Base-by-base conservation (phyloP, 1,140 invertebrate species). In the Berghia stephanieae region DNA sequence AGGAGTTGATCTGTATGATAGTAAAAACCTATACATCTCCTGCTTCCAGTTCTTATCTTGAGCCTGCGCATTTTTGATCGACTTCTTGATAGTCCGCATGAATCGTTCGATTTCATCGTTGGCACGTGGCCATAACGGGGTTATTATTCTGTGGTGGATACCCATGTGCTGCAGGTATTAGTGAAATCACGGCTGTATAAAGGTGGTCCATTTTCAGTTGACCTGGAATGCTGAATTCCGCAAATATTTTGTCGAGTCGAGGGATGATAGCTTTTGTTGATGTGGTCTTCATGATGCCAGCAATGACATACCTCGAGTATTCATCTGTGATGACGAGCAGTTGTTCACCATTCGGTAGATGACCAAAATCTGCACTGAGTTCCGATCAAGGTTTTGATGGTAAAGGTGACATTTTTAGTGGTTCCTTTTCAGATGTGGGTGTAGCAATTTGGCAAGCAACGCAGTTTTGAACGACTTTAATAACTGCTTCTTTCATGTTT, bases 311-410 rank as follows among this genome's bases (percentile, higher is more conserved):
- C 49, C 81, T 60, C 36, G 83, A 84, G 36, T 83, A 83, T 49
- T 85, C 79, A 79, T 85, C 82, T 27, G 80, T 76, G 16, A 86
- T 36, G 36, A 86, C 86, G n/a, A 86, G 27, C 13, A 83, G 70
- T 60, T 86, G 83, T 31, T 84, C 44, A 34, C 79, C 80, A 49
- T 42, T 77, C 21, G 83, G 81, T 13, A 85, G 21, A 31, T 83
- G 81, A 43, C 85, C 85, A 75, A 86, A 85, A 68, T 87, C 86
- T 24, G 84, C 79, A 40, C 68, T 71, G 16, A 86, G 27, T 10
- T 78, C 81, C 34, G 74, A 21, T 73, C 83, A 80, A n/a, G 43
- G 76, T 34, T 31, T 40, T 24, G 38, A 10, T 38, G 72, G 76
- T 46, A 78, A n/a, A 42, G 55, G 13, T 80, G 60, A 79, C 82